Evolutionary conservation across 2,888 invertebrate species (phyloP).

Genomic region (Epirrhoe tristata): DNA sequence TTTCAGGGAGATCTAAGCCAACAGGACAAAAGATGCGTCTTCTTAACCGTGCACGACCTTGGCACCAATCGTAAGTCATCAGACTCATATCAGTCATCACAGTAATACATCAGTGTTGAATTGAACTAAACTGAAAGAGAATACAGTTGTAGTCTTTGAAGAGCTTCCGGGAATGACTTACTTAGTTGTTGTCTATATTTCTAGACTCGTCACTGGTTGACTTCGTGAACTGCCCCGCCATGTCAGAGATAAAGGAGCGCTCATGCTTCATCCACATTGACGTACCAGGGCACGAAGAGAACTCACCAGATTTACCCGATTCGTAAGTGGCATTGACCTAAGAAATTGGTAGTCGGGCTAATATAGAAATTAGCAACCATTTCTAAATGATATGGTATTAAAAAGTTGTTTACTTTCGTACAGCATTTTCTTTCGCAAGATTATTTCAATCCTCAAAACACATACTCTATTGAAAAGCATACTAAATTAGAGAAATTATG

Average conservation of each 20-base stretch:
- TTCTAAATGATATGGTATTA: too few species aligned
- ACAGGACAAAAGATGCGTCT: slow-evolving; percentile 92
- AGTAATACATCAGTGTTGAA: not conserved
- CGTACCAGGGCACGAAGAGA: slow-evolving; percentile 94
- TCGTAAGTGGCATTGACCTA: slow-evolving; percentile 83
- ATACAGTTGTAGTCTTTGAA: not conserved
- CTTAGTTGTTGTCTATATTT: slow-evolving; percentile 11
- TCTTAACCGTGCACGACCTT: slow-evolving; percentile 95
- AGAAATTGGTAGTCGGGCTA: too few species aligned
- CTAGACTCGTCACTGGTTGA: slow-evolving; percentile 93
- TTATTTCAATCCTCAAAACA: too few species aligned
- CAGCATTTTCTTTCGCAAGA: too few species aligned
- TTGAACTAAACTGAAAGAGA: too few species aligned
- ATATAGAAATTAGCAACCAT: too few species aligned
- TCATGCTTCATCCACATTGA: slow-evolving; percentile 95
- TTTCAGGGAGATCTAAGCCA: slow-evolving; percentile 92
- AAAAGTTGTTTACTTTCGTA: too few species aligned
- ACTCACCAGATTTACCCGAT: slow-evolving; percentile 90
- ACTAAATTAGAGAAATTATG: too few species aligned
- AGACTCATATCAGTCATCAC: too few species aligned
- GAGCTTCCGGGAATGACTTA: not conserved
- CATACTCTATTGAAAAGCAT: too few species aligned
- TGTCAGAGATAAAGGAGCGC: slow-evolving; percentile 93
- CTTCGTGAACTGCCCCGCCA: slow-evolving; percentile 92
- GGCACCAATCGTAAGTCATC: slow-evolving; percentile 91